These are phyloP conservation scores for Andricus grossulariae DNA, from an alignment of 1,140 invertebrate species.

Conservation along the genomic window DNA sequence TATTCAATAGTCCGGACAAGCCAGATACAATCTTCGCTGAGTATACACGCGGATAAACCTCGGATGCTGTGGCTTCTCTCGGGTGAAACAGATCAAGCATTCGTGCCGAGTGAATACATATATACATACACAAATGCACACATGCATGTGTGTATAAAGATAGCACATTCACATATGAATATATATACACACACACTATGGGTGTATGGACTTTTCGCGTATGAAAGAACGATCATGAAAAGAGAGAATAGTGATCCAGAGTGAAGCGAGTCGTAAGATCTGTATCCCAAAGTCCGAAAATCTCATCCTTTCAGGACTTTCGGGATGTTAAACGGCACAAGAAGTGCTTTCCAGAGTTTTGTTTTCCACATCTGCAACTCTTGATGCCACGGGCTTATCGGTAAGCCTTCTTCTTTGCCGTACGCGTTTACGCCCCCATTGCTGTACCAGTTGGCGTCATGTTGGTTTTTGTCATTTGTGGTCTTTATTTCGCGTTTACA, in stretches of 20 bases:
- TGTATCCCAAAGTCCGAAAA: slow-evolving; percentile 9
- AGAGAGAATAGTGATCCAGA: slow-evolving; percentile 11
- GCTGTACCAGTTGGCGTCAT: background rate
- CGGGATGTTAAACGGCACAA: slow-evolving; percentile 3
- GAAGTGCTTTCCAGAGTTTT: background rate
- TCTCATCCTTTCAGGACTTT: slow-evolving; percentile 25
- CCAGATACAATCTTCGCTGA: slow-evolving; percentile 36
- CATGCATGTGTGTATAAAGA: background rate
- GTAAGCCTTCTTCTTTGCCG: slow-evolving; percentile 18
- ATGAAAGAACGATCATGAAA: slow-evolving; percentile 24
- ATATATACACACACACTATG: background rate
- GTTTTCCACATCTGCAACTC: background rate
- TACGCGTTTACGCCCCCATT: background rate
- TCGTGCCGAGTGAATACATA: slow-evolving; percentile 3
- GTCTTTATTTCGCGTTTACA: slow-evolving; percentile 7
- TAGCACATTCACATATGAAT: background rate
- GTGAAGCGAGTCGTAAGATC: slow-evolving; percentile 20
- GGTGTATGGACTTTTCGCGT: background rate
- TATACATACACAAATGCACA: background rate
- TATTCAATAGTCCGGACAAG: slow-evolving; percentile 42
- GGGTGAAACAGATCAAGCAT: slow-evolving; percentile 30
- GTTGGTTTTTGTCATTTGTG: background rate
- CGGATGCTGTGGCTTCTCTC: background rate
- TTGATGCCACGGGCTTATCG: slow-evolving; percentile 12
- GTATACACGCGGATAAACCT: background rate